These are phyloP conservation scores for Tetragonisca angustula DNA, from an alignment of 2,888 invertebrate species.

Conservation along the genomic window DNA sequence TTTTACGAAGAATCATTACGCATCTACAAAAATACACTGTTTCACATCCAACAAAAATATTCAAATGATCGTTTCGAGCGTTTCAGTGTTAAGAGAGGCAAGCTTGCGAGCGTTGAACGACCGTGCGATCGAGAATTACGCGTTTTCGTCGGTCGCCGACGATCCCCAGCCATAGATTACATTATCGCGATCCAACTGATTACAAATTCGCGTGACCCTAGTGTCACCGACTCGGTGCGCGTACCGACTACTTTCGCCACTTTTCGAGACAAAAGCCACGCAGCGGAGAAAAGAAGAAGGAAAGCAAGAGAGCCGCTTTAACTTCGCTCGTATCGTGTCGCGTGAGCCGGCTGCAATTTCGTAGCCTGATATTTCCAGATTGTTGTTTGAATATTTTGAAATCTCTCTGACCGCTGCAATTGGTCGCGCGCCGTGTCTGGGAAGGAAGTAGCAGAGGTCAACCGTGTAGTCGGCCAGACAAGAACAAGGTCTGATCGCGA, in stretches of 20 bases:
- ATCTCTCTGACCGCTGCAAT: neutral
- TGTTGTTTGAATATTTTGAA: neutral
- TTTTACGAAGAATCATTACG: too few species aligned
- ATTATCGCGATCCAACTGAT: conserved; percentile 42
- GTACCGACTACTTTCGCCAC: neutral
- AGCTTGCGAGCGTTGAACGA: conserved; percentile 3
- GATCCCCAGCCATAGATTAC: conserved; percentile 15
- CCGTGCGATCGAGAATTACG: neutral
- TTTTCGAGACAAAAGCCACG: neutral
- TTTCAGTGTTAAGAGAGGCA: conserved; percentile 3
- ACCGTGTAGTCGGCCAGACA: neutral
- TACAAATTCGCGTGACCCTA: conserved; percentile 40
- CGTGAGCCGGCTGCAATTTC: neutral
- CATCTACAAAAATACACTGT: too few species aligned
- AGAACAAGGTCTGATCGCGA: too few species aligned
- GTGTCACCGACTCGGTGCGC: conserved; percentile 23
- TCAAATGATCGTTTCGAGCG: too few species aligned
- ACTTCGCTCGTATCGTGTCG: neutral
- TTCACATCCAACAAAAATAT: too few species aligned
- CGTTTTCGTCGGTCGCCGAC: conserved; percentile 8
- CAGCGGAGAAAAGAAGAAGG: neutral
- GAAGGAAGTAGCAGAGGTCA: conserved; percentile 8
- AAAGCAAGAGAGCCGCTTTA: neutral
- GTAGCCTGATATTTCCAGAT: neutral
- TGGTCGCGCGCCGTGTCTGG: too few species aligned